A percentile compares a stretch with the other conserved stretches of the same genome.
phyloP scores from a whole-genome alignment of 2,888 invertebrate genomes.

The Abrostola triplasia region DNA sequence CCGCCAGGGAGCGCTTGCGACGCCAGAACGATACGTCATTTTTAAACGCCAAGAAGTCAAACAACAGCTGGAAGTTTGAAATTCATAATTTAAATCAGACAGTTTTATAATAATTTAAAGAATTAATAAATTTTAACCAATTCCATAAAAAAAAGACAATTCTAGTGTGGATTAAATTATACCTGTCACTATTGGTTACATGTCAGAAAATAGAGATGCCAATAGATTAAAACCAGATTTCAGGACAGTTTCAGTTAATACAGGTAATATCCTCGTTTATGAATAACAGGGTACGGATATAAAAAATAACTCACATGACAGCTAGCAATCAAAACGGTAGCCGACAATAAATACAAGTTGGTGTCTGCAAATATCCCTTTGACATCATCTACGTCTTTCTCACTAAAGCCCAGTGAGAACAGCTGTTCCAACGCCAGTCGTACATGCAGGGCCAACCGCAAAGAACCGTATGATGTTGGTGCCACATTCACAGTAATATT shows the following conservation, averaged over 20 bases:
- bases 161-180: no score
- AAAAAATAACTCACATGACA: conserved; percentile 93
- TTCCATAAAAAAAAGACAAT: not conserved
- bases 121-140: not conserved
- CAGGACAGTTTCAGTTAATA: no score
- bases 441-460: conserved; percentile 93
- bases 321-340: conserved; percentile 96
- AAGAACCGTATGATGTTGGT: conserved; percentile 93
- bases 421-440: conserved; percentile 92
- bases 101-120: conserved; percentile 2
- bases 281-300: not conserved
- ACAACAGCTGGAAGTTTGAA: conserved; percentile 92
- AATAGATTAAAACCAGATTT: no score
- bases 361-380: conserved; percentile 99
- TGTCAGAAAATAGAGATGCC: no score
- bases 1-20: conserved; percentile 94
- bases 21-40: conserved; percentile 99
- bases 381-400: conserved; percentile 98
- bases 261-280: no score
- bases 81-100: conserved; percentile 1
- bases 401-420: conserved; percentile 94
- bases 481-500: conserved; percentile 91
- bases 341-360: conserved; percentile 96
- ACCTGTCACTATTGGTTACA: not conserved
- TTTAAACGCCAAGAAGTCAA: conserved; percentile 99